Percentiles rank a stretch among this genome's conserved stretches.
Conservation (phyloP, 2,113 vertebrate species). For the Pseudois nayaur region DNA sequence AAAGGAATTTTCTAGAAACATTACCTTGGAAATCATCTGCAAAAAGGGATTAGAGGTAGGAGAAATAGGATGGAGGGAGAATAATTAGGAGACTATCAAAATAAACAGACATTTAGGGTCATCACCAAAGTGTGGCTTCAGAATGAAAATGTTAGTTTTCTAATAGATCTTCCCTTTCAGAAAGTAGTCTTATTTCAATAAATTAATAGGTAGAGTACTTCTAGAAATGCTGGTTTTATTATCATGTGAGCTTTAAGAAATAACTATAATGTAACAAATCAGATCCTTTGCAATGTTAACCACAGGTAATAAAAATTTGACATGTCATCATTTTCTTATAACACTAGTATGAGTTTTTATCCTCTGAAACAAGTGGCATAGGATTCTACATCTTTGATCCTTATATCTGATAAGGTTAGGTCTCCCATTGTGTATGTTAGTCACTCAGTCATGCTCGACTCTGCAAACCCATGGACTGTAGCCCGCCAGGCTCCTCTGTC, state of each 20-base stretch:
- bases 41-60: background rate
- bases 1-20: background rate
- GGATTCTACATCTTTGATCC: background rate
- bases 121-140: background rate
- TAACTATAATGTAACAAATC: background rate
- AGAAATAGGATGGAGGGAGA: background rate
- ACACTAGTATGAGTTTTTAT: background rate
- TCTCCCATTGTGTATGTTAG: background rate
- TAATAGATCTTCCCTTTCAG: background rate
- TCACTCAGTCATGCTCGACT: background rate
- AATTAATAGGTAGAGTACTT: background rate
- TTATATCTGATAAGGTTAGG: background rate
- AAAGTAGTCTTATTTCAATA: background rate
- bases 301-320: background rate
- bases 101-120: background rate
- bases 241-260: background rate
- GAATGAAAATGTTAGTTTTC: conserved; percentile 18
- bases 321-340: background rate
- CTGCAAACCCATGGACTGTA: background rate
- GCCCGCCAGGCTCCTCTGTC: background rate
- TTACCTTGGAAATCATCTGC: background rate
- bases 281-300: background rate
- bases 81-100: background rate
- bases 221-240: background rate
- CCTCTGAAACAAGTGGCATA: background rate